These are phyloP conservation scores for Eilema caniola DNA, from an alignment of 2,888 invertebrate species.

Conservation along the genomic window DNA sequence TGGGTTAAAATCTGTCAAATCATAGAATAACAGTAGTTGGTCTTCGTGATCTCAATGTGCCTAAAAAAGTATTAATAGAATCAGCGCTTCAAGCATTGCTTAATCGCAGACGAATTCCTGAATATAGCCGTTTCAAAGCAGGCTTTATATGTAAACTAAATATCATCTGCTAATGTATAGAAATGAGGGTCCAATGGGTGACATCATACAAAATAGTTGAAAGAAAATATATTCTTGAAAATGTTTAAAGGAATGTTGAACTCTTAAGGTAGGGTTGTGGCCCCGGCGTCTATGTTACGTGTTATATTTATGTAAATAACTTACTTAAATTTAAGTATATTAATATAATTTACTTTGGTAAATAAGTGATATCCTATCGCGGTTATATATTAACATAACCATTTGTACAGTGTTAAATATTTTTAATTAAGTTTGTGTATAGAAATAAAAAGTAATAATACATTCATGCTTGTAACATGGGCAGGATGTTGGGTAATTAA, in stretches of 20 bases:
- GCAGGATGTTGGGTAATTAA: too few species aligned
- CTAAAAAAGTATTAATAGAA: too few species aligned
- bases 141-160: not conserved
- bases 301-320: not conserved
- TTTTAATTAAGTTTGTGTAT: not conserved
- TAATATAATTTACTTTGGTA: not conserved
- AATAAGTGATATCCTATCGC: not conserved
- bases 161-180: not conserved
- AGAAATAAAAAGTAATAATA: not conserved
- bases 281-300: not conserved
- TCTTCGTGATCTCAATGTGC: not conserved
- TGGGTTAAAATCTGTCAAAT: too few species aligned
- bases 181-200: not conserved
- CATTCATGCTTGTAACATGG: too few species aligned
- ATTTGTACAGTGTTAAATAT: constrained; percentile 13
- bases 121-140: not conserved
- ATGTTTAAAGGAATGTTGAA: not conserved
- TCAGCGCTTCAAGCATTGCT: not conserved
- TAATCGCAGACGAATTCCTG: not conserved
- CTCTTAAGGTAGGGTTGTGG: not conserved
- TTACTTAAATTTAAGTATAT: constrained; percentile 3
- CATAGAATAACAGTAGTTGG: not conserved
- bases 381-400: not conserved
- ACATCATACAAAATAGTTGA: not conserved
- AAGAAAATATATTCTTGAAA: not conserved